Evolutionary conservation across 2,797 vertebrate species (phyloP), one percentile per base, ranked within the genome.

Genomic region (Sphenopsis melanotis): DNA sequence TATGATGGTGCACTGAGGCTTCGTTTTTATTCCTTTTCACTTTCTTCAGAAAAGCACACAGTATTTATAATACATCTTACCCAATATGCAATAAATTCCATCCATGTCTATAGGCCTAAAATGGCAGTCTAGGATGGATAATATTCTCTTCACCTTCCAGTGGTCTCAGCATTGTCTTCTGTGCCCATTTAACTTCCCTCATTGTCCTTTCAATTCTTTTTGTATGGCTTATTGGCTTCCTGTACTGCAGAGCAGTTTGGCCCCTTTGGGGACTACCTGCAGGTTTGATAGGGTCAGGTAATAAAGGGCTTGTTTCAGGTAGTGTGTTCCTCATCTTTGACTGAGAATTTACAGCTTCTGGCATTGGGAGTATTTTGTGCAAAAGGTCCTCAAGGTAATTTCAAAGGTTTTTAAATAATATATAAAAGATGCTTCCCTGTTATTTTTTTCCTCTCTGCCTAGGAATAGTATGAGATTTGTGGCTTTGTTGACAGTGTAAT

Each of bases 351-450:
- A 84, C 87, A 85, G 90, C 74, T 30, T 91, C 82, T 89, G 75
- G 57, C 89, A 39, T 82, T 61, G 93, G 88, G 95, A 72, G 42
- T n/a, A 50, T 87, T 95, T 94, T 91, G 90, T 90, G 69, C 36
- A 60, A 91, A 89, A 95, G 42, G 76, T 96, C 87, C 41, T 70
- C 66, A 69, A 91, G 76, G 83, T 97, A 76, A 64, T 86, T 83
- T 68, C 56, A 87, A 59, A 90, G 24, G 46, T 75, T 94, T 96
- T 91, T 61, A 87, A 92, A 96, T 89, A 95, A 92, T 85, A 85
- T 74, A 90, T 80, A 94, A 87, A 44, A 64, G 53, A 68, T 10
- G 1, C 12, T 78, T 77, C 29, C 23, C 9, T 50, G 21, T 57
- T 87, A 8, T 42, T 52, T 56, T 26, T 29, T 15, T 4, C 9